Evolutionary conservation across 2,797 vertebrate species (phyloP).

Genomic region (Loriculus beryllinus): DNA sequence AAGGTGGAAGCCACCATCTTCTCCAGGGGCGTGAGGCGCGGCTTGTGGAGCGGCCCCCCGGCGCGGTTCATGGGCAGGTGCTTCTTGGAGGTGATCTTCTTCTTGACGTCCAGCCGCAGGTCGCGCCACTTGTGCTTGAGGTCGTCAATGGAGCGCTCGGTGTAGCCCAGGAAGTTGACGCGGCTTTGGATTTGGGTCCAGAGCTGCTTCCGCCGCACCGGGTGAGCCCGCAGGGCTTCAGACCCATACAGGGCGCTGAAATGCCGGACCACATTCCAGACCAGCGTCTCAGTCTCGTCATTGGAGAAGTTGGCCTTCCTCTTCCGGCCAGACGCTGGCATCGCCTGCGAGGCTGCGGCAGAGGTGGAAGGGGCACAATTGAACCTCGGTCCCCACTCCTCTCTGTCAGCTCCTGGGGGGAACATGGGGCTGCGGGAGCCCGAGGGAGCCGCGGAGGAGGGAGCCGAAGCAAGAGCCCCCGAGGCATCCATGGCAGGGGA

Average conservation of each 20-base stretch:
- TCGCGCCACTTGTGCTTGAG: conserved; percentile 76
- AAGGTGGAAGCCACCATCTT: conserved; percentile 71
- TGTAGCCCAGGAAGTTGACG: conserved; percentile 74
- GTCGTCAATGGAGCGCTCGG: conserved; percentile 73
- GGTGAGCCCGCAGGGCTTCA: conserved; percentile 72
- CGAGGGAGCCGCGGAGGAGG: conserved; percentile 35
- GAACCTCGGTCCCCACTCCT: conserved; percentile 64
- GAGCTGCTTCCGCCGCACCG: conserved; percentile 71
- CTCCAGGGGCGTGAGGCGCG: conserved; percentile 63
- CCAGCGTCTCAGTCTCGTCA: conserved; percentile 73
- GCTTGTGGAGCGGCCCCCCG: conserved; percentile 53
- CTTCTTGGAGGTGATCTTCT: conserved; percentile 71
- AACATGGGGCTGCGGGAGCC: conserved; percentile 58
- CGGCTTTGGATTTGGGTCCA: conserved; percentile 74
- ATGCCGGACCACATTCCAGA: conserved; percentile 72
- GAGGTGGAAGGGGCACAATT: conserved; percentile 62
- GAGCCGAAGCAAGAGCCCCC: conserved; percentile 50
- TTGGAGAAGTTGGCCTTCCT: conserved; percentile 76
- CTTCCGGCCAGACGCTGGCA: conserved; percentile 66
- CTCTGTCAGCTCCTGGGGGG: conserved; percentile 53
- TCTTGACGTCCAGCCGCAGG: conserved; percentile 71
- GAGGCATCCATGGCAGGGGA: conserved; percentile 36
- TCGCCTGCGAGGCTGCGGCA: conserved; percentile 50
- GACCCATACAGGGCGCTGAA: conserved; percentile 73
- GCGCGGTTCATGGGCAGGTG: conserved; percentile 44